Conservation (phyloP, 1,140 invertebrate genomes). For the Formica selysi region DNA sequence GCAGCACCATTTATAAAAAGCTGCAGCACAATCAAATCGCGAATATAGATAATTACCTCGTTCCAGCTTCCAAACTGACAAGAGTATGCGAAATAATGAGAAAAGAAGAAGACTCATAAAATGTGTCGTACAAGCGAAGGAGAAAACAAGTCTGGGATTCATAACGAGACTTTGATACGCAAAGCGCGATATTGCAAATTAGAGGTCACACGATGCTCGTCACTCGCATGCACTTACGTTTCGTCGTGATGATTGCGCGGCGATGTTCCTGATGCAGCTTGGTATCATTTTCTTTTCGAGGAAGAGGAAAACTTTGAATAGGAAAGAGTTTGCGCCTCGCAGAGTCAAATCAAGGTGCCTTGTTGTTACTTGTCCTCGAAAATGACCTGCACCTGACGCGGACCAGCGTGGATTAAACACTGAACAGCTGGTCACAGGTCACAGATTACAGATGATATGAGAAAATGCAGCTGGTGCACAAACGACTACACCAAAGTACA, state of each 20-base stretch:
- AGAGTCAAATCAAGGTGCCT: too few relatives aligned
- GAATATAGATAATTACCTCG: slow-evolving; percentile 82
- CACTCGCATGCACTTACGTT: slow-evolving; percentile 78
- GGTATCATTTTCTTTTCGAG: slow-evolving; percentile 79
- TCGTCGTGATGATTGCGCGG: slow-evolving; percentile 78
- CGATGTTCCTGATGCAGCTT: slow-evolving; percentile 78
- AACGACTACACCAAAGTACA: neutral
- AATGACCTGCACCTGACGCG: slow-evolving; percentile 15
- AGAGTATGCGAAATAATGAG: slow-evolving; percentile 54
- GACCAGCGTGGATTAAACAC: neutral
- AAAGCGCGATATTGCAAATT: slow-evolving; percentile 61
- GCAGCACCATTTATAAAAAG: neutral
- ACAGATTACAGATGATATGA: too few relatives aligned
- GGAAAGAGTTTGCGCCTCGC: too few relatives aligned
- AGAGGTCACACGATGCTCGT: slow-evolving; percentile 80
- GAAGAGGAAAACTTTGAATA: too few relatives aligned
- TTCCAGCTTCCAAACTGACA: slow-evolving; percentile 83
- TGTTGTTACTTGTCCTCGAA: neutral
- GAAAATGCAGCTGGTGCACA: neutral
- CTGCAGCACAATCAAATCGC: neutral
- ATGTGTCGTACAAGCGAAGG: slow-evolving; percentile 21
- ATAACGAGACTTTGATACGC: slow-evolving; percentile 55
- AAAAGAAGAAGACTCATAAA: slow-evolving; percentile 48
- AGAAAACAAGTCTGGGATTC: slow-evolving; percentile 32
- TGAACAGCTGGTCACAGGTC: too few relatives aligned